Evolutionary conservation across 2,797 vertebrate genomes (phyloP), one percentile per base, ranked within the genome.

Genomic region (Leucoraja ocellata): DNA sequence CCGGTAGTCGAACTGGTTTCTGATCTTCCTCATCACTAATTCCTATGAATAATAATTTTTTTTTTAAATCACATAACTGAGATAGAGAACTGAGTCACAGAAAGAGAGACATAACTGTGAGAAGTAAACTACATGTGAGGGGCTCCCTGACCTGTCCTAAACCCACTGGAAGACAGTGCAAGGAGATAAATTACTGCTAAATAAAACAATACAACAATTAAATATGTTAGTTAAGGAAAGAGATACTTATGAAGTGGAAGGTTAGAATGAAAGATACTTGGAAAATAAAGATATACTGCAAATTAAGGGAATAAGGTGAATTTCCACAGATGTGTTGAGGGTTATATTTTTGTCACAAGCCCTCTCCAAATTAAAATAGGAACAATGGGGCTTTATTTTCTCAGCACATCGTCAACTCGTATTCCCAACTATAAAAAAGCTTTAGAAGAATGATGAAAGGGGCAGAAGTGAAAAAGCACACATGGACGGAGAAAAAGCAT

Each of bases 1-100:
- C 95, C 21, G 99, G 99, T 84, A 99, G 97, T 93, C 99, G 97
- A 86, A 99, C 98, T 0, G 99, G 99, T 94, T 99, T 99, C 96
- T 99, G 99, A 95, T 99, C 99, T 95, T 99, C 99, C 94, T 99
- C 99, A 46, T 99, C 99, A 94, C 99, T 99, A 90, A 98, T 95
- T 21, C 99, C 99, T 99, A 94, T 2, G 58, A 74, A 32, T 88
- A 61, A 11, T n/a, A n/a, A n/a, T n/a, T n/a, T n/a, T n/a, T 4
- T 54, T 54, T 54, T 4, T 54, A 18, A 93, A 25, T 78, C 39
- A 78, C 16, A 65, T 13, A 23, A 93, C 9, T 54, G 46, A 54
- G 32, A 6, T 28, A 8, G 0, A 28, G 25, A 28, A 10, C 9
- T 8, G 21, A 46, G 71, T 11, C 18, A 71, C 21, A 2, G 21